Base-by-base conservation (phyloP, 1,140 invertebrate species). In the Drosophila athabasca region DNA sequence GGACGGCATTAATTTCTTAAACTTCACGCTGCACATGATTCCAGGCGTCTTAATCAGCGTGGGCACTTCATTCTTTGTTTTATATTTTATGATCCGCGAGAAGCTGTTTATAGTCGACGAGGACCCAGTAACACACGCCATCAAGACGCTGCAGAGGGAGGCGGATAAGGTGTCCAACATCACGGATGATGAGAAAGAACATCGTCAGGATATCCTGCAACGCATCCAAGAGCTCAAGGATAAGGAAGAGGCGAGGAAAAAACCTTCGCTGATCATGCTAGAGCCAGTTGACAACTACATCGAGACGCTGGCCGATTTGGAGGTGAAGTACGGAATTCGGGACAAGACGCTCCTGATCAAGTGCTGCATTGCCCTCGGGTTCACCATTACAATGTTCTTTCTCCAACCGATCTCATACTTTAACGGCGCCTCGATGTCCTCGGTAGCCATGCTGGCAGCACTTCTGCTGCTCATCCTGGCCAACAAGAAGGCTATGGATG, bases 21-120 rank as follows among this genome's bases (percentile, higher is more conserved):
- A 89, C 0, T 98, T 97, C 90, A 95, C 94, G 0, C 31, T 95
- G 0, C 96, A 97, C 90, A 96, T 97, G 95, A 92, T 94, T 1
- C 90, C 95, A 1, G 96, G 96, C 0, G 94, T 96, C 0, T 0
- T 35, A 0, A 11, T 35, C 17, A 96, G 2, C 62, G 96, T 0
- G 94, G 95, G 0, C 76, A 94, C 13, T 43, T 95, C 95, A 0
- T 95, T 96, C 79, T 75, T 94, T 1, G 94, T 96, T 54, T 72
- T 97, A 4, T 92, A 95, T 13, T 93, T 94, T n/a, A 94, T 95
- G 69, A 96, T 96, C 83, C 92, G 95, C 26, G 93, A 96, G 39
- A 92, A 94, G 1, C 93, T 93, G 26, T 92, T 96, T 4, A 87
- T 94, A 46, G 94, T 94, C 69, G 84, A 93, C 71, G 93, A 95